phyloP scores from a whole-genome alignment of 2,113 vertebrate genomes.

The Chamaea fasciata region DNA sequence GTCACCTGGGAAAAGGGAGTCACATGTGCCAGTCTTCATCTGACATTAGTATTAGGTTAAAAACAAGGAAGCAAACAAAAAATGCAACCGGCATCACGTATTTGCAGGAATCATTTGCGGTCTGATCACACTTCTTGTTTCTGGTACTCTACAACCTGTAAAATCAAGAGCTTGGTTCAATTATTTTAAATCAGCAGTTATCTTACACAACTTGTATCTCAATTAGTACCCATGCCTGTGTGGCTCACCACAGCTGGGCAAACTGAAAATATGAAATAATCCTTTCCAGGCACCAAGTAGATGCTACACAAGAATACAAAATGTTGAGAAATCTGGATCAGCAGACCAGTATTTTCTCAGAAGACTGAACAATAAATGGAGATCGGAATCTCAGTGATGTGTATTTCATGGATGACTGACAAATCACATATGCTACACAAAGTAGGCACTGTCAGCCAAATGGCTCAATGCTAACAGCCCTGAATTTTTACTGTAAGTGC shows the following conservation, averaged over 20 bases:
- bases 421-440: slow-evolving; percentile 14
- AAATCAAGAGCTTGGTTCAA: background rate
- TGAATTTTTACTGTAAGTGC: background rate
- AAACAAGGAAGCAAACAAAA: background rate
- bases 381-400: background rate
- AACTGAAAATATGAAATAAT: background rate
- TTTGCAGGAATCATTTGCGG: background rate
- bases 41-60: background rate
- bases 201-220: background rate
- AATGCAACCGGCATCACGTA: fast-evolving
- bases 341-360: background rate
- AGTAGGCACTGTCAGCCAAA: slow-evolving; percentile 39
- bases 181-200: background rate
- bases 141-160: background rate
- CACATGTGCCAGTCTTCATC: background rate
- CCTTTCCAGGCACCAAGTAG: background rate
- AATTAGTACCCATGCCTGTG: background rate
- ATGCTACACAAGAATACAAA: background rate
- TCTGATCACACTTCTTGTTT: background rate
- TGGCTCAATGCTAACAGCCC: slow-evolving; percentile 24
- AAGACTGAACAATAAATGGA: background rate
- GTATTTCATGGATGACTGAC: slow-evolving; percentile 16
- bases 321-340: background rate
- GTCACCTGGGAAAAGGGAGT: background rate
- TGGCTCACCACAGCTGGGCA: background rate